These are phyloP conservation scores for Pristionchus entomophagus DNA, from an alignment of 2,888 invertebrate genomes.

Conservation along the genomic window DNA sequence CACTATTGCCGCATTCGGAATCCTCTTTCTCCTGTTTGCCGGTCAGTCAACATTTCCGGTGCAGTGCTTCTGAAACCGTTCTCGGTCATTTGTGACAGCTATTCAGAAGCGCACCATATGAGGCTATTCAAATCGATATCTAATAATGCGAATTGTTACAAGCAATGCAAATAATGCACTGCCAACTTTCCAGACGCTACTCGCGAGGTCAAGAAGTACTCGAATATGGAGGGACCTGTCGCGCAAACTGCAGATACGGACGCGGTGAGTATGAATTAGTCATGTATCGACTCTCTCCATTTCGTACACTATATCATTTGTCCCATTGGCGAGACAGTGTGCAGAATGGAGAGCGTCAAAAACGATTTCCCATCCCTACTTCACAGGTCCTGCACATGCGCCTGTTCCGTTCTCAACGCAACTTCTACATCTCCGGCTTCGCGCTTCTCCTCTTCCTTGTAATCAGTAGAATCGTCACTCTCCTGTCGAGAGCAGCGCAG, in stretches of 20 bases:
- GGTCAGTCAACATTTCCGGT: slow-evolving; percentile 76
- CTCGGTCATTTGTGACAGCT: too few species aligned
- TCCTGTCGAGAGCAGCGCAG: slow-evolving; percentile 86
- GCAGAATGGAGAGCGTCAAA: too few species aligned
- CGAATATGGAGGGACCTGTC: slow-evolving; percentile 75
- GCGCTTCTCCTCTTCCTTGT: slow-evolving; percentile 90
- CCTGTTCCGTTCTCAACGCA: slow-evolving; percentile 95
- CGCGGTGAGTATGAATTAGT: slow-evolving; percentile 84
- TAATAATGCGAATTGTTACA: too few species aligned
- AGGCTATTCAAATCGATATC: too few species aligned
- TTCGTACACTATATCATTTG: too few species aligned
- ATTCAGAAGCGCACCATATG: too few species aligned
- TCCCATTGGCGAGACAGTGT: too few species aligned
- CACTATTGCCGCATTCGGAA: slow-evolving; percentile 18
- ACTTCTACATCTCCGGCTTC: slow-evolving; percentile 98
- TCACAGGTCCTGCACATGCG: slow-evolving; percentile 84
- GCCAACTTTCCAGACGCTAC: slow-evolving; percentile 87
- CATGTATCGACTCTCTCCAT: too few species aligned
- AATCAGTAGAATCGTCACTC: slow-evolving; percentile 81
- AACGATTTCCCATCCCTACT: neutral
- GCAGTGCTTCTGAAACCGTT: too few species aligned
- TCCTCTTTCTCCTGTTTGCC: slow-evolving; percentile 43
- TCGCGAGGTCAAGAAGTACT: slow-evolving; percentile 92
- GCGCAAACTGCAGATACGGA: slow-evolving; percentile 83
- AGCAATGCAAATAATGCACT: too few species aligned